phyloP scores from a whole-genome alignment of 1,140 invertebrate species.

The Bacillus rossius region DNA sequence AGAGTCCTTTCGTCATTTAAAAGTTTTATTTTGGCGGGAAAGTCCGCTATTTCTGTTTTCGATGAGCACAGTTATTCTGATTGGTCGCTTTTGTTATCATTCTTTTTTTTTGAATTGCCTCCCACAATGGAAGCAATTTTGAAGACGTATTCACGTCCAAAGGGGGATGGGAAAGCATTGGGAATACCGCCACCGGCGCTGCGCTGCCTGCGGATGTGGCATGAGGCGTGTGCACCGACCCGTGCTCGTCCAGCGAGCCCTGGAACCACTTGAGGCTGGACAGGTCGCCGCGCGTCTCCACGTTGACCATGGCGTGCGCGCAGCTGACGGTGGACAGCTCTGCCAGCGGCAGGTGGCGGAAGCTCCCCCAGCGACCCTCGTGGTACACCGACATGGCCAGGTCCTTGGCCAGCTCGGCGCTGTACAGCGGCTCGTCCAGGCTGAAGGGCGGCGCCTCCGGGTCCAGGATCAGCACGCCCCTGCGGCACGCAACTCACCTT shows the following conservation, averaged over 20 bases:
- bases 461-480: slow-evolving; percentile 19
- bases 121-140: too few relatives aligned
- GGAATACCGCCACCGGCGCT: too few relatives aligned
- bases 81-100: too few relatives aligned
- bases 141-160: too few relatives aligned
- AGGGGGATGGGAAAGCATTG: too few relatives aligned
- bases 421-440: slow-evolving; percentile 58
- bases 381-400: slow-evolving; percentile 76
- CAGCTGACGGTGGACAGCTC: slow-evolving; percentile 40
- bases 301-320: slow-evolving; percentile 72
- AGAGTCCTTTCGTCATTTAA: too few relatives aligned
- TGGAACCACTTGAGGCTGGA: slow-evolving; percentile 79
- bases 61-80: too few relatives aligned
- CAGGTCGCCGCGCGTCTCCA: slow-evolving; percentile 74
- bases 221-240: too few relatives aligned
- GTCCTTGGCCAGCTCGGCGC: slow-evolving; percentile 61
- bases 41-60: too few relatives aligned
- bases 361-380: slow-evolving; percentile 72
- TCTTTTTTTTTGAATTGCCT: too few relatives aligned
- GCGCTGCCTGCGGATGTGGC: too few relatives aligned
- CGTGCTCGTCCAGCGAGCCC: slow-evolving; percentile 43
- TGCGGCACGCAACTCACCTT: background rate
- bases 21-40: too few relatives aligned
- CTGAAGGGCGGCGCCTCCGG: slow-evolving; percentile 52
- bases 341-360: slow-evolving; percentile 59